A percentile compares a stretch with the other conserved stretches of the same genome.
phyloP scores from a whole-genome alignment of 1,140 invertebrate species.

The Galleria mellonella region DNA sequence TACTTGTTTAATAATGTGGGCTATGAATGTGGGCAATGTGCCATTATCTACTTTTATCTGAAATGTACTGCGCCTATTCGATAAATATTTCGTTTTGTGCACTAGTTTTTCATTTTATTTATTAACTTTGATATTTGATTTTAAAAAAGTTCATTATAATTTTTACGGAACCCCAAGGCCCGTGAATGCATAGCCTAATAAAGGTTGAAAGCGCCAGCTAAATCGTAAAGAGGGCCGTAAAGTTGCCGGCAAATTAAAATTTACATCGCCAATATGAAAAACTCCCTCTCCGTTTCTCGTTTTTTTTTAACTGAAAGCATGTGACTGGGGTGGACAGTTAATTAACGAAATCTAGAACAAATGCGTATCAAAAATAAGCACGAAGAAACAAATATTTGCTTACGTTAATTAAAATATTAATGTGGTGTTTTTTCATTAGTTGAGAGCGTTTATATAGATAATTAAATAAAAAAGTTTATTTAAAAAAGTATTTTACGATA shows the following conservation, averaged over 20 bases:
- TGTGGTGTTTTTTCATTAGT: constrained; percentile 2
- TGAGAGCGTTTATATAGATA: no score
- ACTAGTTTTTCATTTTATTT: neutral
- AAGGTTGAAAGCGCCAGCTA: constrained; percentile 60
- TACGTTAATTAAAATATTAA: constrained; percentile 10
- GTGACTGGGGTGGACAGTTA: constrained; percentile 61
- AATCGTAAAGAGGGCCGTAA: constrained; percentile 68
- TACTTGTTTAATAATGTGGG: neutral
- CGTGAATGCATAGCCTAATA: constrained; percentile 54
- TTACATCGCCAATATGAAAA: constrained; percentile 69
- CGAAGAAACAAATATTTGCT: constrained; percentile 10
- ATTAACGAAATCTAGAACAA: constrained; percentile 58
- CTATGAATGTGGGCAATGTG: neutral
- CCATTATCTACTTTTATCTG: neutral
- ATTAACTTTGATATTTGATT: neutral
- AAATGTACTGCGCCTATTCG: no score
- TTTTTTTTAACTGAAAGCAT: constrained; percentile 48
- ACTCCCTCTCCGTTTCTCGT: constrained; percentile 50
- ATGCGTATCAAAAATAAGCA: constrained; percentile 33
- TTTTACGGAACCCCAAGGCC: constrained; percentile 20
- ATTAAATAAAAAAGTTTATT: no score
- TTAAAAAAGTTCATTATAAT: constrained; percentile 3
- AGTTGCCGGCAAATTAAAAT: constrained; percentile 68
- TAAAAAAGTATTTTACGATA: no score
- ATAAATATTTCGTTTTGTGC: no score